Base-by-base conservation (phyloP, 1,140 invertebrate genomes). In the Metopolophium dirhodum region DNA sequence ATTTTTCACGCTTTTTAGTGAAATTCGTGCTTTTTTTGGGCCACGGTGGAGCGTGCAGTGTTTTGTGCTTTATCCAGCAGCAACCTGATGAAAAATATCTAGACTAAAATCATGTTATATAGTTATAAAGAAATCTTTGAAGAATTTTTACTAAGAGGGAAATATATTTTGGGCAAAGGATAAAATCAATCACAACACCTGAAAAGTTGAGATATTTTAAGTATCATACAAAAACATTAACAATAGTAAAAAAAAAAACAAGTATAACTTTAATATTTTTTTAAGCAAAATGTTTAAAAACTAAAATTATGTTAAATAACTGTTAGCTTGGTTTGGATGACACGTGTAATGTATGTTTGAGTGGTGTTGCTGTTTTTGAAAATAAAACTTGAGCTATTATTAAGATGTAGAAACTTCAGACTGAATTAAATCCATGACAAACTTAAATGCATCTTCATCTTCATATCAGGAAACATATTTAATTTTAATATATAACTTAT, bases 1-100 rank as follows among this genome's bases (percentile, higher is more conserved):
- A 30, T 68, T 45, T 90, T 90, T 61, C 57, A 93, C 77, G 23
- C 88, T 57, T 90, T 90, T 83, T 83, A 51, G 86, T 77, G 87
- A 83, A 93, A 89, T 82, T n/a, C 30, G 93, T 77, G 93, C 57
- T 93, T 86, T 93, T 93, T 93, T 93, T 93, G 91, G 82, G 91
- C 91, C 91, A 93, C 49, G 37, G 68, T 92, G 90, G n/a, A 83
- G 91, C 26, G 49, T 93, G 91, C 57, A 90, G 93, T 93, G 86
- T 83, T 54, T 93, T 93, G 87, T 82, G 85, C 82, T 90, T 90
- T 77, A 93, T 93, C 91, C 91, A 85, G 82, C 91, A 86, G 91
- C 91, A 54, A 86, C 82, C 82, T 93, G 91, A 93, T 93, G 91
- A 93, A 86, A 93, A 86, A 85, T 93, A 93, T 93, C 82, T 93